Evolutionary conservation across 2,888 invertebrate species (phyloP).

Genomic region (Syrista parreyssii): DNA sequence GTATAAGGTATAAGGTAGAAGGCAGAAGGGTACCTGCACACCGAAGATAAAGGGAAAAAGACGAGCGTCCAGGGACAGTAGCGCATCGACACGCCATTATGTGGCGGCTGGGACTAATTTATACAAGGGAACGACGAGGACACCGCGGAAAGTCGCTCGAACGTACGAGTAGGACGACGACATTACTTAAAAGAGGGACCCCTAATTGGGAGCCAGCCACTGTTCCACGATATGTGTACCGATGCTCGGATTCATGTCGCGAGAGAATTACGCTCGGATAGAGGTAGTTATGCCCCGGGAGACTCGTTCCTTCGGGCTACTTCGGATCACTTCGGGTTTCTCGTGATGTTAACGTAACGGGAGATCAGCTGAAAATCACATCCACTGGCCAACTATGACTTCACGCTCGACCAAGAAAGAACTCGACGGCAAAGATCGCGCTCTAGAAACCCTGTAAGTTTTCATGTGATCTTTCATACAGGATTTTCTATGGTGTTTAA

Average conservation of each 20-base stretch:
- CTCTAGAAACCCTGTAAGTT: neutral
- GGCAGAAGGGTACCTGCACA: slow-evolving; percentile 14
- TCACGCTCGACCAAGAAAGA: neutral
- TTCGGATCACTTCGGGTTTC: neutral
- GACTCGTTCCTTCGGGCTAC: neutral
- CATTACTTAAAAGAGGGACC: slow-evolving; percentile 54
- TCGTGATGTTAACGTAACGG: neutral
- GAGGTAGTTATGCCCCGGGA: neutral
- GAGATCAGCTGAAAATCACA: neutral
- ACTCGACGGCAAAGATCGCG: neutral
- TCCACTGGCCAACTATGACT: neutral
- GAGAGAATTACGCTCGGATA: slow-evolving; percentile 37
- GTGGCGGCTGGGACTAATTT: slow-evolving; percentile 66
- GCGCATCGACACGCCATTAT: slow-evolving; percentile 67
- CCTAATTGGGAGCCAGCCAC: slow-evolving; percentile 65
- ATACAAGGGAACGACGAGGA: slow-evolving; percentile 64
- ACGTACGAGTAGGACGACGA: slow-evolving; percentile 26
- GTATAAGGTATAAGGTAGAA: slow-evolving; percentile 9
- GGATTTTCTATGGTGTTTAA: neutral
- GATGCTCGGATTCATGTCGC: slow-evolving; percentile 49
- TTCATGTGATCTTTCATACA: neutral
- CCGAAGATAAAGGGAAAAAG: slow-evolving; percentile 6
- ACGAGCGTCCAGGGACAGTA: slow-evolving; percentile 51
- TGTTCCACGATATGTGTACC: slow-evolving; percentile 52
- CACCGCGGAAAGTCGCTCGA: slow-evolving; percentile 54